phyloP scores from a whole-genome alignment of 2,113 vertebrate genomes.

The Hyaena hyaena region DNA sequence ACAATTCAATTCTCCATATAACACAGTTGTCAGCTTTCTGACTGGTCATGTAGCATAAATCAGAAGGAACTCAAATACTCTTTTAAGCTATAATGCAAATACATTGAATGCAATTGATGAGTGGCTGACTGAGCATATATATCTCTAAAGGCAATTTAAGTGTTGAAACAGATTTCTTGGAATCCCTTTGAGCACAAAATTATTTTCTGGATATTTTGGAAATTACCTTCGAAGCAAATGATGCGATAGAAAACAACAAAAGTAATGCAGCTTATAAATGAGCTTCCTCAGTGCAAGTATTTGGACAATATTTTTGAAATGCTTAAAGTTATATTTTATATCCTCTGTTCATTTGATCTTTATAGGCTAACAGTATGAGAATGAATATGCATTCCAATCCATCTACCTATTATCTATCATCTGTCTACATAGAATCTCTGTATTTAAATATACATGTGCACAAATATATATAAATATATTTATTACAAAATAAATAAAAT shows the following conservation, averaged over 20 bases:
- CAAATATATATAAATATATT: background rate
- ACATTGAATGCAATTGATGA: background rate
- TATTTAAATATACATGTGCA: background rate
- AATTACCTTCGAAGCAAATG: background rate
- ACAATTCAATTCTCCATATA: background rate
- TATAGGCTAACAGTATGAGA: background rate
- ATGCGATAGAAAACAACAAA: background rate
- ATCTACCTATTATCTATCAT: background rate
- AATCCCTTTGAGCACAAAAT: background rate
- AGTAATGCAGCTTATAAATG: rapidly evolving
- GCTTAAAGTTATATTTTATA: background rate
- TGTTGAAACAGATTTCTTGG: background rate
- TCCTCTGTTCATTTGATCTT: background rate
- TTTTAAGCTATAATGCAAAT: background rate
- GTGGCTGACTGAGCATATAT: background rate
- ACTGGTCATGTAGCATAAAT: background rate
- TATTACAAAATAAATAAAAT: background rate
- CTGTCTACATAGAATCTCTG: background rate
- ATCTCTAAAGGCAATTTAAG: background rate
- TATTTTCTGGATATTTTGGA: constrained; percentile 24
- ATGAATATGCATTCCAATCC: background rate
- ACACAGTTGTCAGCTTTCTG: background rate
- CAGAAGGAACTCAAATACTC: background rate
- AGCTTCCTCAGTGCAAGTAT: background rate
- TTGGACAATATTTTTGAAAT: background rate